A percentile compares a stretch with the other conserved stretches of the same genome.
These are phyloP conservation scores for Zaprionus taronus DNA, from an alignment of 1,140 invertebrate species.

Conservation along the genomic window DNA sequence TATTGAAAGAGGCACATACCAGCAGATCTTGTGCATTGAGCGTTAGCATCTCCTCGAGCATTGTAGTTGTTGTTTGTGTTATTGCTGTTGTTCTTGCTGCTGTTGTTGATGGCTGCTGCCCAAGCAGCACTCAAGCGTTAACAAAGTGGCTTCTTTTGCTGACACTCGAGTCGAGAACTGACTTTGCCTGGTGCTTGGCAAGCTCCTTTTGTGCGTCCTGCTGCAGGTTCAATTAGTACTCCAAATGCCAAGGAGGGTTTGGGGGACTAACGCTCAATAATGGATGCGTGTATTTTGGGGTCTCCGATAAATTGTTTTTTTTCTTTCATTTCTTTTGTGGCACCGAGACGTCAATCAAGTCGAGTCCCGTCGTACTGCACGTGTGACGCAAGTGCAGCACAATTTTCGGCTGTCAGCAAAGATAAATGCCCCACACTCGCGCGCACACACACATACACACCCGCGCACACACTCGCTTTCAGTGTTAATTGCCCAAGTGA, in stretches of 20 bases:
- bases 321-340: constrained; percentile 1
- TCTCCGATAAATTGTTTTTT: constrained; percentile 38
- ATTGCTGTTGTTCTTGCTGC: constrained; percentile 12
- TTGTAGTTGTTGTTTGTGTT: constrained; percentile 11
- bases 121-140: constrained; percentile 52
- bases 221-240: constrained; percentile 21
- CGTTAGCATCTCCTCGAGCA: constrained; percentile 55
- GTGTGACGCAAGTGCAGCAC: constrained; percentile 29
- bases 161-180: constrained; percentile 50
- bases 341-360: constrained; percentile 27
- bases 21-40: constrained; percentile 63
- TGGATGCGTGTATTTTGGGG: constrained; percentile 19
- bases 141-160: constrained; percentile 31
- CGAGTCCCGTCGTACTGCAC: constrained; percentile 12
- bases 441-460: neutral
- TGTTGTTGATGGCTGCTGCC: constrained; percentile 19
- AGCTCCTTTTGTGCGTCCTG: constrained; percentile 24
- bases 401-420: constrained; percentile 33
- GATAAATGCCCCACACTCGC: constrained; percentile 31
- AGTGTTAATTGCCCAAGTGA: constrained; percentile 37
- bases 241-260: neutral
- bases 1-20: constrained; percentile 53
- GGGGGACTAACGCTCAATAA: constrained; percentile 20
- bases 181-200: constrained; percentile 11
- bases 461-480: neutral